Evolutionary conservation across 1,140 invertebrate species (phyloP), one percentile per base, ranked within the genome.

Genomic region (Bombus polaris): DNA sequence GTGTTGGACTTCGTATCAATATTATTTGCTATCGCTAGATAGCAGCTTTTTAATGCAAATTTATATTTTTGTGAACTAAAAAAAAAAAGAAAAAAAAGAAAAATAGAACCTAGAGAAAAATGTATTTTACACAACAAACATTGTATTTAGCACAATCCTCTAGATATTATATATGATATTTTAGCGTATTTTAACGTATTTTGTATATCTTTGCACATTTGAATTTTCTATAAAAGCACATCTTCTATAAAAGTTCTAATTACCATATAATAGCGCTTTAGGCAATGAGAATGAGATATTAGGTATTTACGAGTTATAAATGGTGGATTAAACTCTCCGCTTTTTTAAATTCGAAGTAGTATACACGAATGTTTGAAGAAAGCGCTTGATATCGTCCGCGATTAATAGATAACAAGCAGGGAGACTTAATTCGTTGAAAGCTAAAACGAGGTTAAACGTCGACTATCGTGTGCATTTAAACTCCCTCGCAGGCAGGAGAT

Each of bases 391-490:
- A 37, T 18, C 10, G 35, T 47, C 47, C 42, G 42, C 44, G 59
- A 83, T 68, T 83, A 83, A 76, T 57, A 35, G 44, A 22, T 32
- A 68, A 68, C 42, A 83, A 77, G 42, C 42, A 57, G 65, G 9
- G 22, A 59, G 39, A 42, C 12, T 44, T 78, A 78, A 83, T 83
- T 39, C 18, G 22, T n/a, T 25, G 39, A n/a, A 70, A 78, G 74
- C 70, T 83, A 13, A 70, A 78, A 78, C 74, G 65, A 83, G 74
- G 44, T 83, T 83, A 83, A 83, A 83, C n/a, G 72, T 47, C 42
- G 42, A 25, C 9, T 25, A 76, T 83, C 72, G 32, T 83, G 81
- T 77, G 44, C 35, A 32, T 83, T 83, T 83, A 68, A 78, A 83
- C 47, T 53, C n/a, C 42, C 65, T 42, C 65, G 39, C 18, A 18